Evolutionary conservation across 2,888 invertebrate genomes (phyloP), one percentile per base, ranked within the genome.

Genomic region (Amiota mariae): DNA sequence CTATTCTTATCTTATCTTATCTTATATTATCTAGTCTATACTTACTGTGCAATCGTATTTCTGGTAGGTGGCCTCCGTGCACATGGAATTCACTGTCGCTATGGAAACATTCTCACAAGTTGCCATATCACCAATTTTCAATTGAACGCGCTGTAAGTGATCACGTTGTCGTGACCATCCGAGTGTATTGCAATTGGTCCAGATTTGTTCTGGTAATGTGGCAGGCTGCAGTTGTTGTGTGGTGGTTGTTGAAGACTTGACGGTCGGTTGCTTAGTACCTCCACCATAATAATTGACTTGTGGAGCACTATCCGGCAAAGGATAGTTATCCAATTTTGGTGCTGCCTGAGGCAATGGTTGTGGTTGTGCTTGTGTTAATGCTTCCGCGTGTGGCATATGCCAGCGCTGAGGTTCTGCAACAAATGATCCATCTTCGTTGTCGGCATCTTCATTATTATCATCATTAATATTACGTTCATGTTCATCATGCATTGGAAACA

Each of bases 131-230:
- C 93, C 94, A 51, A 94, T 92, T 80, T 93, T 93, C 13, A 96
- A 91, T 86, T 96, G 95, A 8, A 96, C 93, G 75, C 96, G 91
- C 88, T 96, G 96, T 82, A 96, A 88, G 86, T 96, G 93, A 84
- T 96, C 96, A 76, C 95, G 92, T 87, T 95, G 95, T 82, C 95
- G 92, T 0, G 95, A 94, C 97, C 97, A 97, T 15, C 96, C 96
- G 48, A 97, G 91, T 0, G 96, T 95, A 82, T 96, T 95, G 87
- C 97, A 97, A 77, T 94, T 92, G 8, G 92, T 89, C 82, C 91
- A 90, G 24, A 82, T 79, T 73, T 89, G 83, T 15, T 88, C 87
- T 3, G 76, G 72, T 8, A 36, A 36, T 36, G 36, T 6, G 61
- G 49, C 24, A 4, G 51, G 8, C 3, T 75, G 56, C 9, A 77